Evolutionary conservation across 1,140 invertebrate species (phyloP).

Genomic region (Scylla paramamosain): DNA sequence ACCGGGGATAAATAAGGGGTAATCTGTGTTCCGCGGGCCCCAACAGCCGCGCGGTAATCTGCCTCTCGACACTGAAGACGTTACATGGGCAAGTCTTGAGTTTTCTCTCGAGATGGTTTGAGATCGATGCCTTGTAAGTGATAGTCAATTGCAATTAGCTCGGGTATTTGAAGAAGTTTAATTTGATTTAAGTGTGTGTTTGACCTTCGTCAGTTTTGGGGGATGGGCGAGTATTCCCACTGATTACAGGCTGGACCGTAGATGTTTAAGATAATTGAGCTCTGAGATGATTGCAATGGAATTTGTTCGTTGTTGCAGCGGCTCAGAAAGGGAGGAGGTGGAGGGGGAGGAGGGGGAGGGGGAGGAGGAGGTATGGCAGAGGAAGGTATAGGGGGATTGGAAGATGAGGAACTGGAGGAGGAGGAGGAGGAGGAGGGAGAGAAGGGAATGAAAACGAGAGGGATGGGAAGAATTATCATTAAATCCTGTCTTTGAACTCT

Average conservation of each 20-base stretch:
- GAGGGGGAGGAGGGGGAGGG: not conserved
- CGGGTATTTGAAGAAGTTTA: conserved; percentile 70
- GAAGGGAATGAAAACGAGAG: conserved; percentile 1
- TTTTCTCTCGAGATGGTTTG: not conserved
- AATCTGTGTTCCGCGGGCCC: conserved; percentile 40
- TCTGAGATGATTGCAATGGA: conserved; percentile 58
- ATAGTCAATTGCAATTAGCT: conserved; percentile 70
- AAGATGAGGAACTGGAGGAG: not conserved
- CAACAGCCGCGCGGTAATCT: not conserved
- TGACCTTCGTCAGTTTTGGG: conserved; percentile 59
- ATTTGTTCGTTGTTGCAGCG: conserved; percentile 31
- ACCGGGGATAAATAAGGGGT: conserved; percentile 47
- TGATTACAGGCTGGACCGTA: conserved; percentile 52
- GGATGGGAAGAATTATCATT: conserved; percentile 32
- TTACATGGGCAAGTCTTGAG: not conserved
- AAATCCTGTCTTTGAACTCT: not conserved
- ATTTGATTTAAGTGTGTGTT: conserved; percentile 69
- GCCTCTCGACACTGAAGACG: conserved; percentile 27
- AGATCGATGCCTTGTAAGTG: conserved; percentile 68
- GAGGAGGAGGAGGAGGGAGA: not conserved
- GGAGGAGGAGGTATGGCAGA: not conserved
- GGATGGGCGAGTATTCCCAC: not conserved
- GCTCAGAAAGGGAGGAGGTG: not conserved
- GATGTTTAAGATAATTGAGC: conserved; percentile 68
- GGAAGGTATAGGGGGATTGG: not conserved